Base-by-base conservation (phyloP, 1,140 invertebrate species). In the Melanaphis sacchari region DNA sequence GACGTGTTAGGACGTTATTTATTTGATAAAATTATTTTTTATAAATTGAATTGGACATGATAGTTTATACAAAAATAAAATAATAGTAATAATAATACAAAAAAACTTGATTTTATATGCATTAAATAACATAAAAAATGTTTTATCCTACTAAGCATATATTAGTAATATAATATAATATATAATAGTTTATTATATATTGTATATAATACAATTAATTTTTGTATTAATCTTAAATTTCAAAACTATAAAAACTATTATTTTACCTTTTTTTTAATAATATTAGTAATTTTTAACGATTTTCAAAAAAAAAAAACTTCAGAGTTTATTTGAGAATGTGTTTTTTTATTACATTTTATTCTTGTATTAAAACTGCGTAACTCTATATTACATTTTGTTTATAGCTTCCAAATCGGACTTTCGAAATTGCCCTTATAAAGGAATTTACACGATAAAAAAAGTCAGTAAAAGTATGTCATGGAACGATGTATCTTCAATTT, bases 371-470 rank as follows among this genome's bases (percentile, higher is more conserved):
- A 66, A n/a, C 59, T 66, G 59, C 0, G 59, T n/a, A 76, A 76
- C 59, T n/a, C 4, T 85, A 31, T 43, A 85, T 85, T 85, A 31
- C n/a, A 36, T 90, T 90, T 31, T 59, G 3, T 40, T 66, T 90
- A 40, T 54, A 93, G 91, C 91, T 49, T 40, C 46, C 11, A 93
- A 93, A 15, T 93, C 81, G 36, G 91, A 93, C 24, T 93, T n/a
- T 82, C 91, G n/a, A 85, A 93, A 54, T 54, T 93, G 91, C 43
- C 91, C 81, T 52, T 93, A 54, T 31, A 85, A 84, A 93, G 91
- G 91, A n/a, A 93, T 93, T 40, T 85, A 93, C 36, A 15, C n/a
- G 22, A 93, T 93, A 26, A 52, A 82, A n/a, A 93, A 41, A 52
- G 36, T 93, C 36, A 84, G 76, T 24, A 93, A 82, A 85, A 93